A percentile compares a stretch with the other conserved stretches of the same genome.
phyloP scores from a whole-genome alignment of 2,113 vertebrate genomes.

The Globicephala melas region DNA sequence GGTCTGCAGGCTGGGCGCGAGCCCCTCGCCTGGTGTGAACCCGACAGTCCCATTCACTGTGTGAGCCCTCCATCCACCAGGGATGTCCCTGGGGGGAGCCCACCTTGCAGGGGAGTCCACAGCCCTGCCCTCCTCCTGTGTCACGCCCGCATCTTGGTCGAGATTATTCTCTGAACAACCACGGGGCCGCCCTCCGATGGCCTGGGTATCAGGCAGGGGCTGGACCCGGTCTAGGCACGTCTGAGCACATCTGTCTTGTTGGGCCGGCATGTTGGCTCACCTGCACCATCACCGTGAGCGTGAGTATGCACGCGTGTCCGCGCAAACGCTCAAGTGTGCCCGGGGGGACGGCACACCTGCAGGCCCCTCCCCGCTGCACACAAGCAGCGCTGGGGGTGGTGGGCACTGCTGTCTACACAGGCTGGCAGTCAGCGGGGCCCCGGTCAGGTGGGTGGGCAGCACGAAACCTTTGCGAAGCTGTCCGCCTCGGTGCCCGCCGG shows the following conservation, averaged over 20 bases:
- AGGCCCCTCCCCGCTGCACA: not conserved
- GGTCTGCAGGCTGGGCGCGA: not conserved
- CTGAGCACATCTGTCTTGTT: accelerated
- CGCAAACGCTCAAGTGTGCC: not conserved
- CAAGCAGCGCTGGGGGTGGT: not conserved
- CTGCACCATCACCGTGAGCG: not conserved
- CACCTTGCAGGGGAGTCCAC: too few relatives aligned
- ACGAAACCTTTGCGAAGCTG: too few relatives aligned
- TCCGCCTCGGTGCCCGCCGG: not conserved
- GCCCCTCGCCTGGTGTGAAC: not conserved
- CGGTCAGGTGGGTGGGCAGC: not conserved
- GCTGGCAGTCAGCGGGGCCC: not conserved
- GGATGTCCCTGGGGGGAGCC: not conserved
- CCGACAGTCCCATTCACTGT: not conserved
- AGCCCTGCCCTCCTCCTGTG: not conserved
- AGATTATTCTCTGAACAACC: not conserved
- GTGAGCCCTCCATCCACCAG: not conserved
- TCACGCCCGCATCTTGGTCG: not conserved
- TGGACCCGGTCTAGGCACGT: too few relatives aligned
- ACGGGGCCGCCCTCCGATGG: not conserved
- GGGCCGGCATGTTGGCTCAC: not conserved
- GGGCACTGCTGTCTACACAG: not conserved
- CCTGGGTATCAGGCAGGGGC: too few relatives aligned
- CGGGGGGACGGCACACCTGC: not conserved
- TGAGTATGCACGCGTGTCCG: accelerated